phyloP scores from a whole-genome alignment of 2,797 vertebrate genomes.

The Serranus cabrilla region DNA sequence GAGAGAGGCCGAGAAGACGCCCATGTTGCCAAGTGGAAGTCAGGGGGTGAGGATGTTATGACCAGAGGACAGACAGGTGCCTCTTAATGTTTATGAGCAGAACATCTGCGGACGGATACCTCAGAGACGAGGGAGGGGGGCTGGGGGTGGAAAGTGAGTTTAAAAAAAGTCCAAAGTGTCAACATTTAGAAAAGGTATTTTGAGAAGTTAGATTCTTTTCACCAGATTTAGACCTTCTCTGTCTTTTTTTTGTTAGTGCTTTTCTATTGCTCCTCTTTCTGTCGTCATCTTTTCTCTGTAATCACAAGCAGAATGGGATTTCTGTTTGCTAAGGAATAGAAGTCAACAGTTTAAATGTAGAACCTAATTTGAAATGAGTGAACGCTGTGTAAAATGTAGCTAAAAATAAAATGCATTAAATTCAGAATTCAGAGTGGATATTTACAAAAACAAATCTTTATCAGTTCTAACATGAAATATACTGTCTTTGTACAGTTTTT shows the following conservation, averaged over 20 bases:
- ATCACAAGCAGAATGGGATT: neutral
- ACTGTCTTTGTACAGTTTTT: too few relatives aligned
- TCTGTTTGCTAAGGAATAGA: neutral
- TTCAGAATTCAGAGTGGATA: too few relatives aligned
- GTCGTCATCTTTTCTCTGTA: neutral
- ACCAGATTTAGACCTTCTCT: conserved; percentile 21
- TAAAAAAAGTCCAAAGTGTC: conserved; percentile 42
- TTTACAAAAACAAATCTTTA: too few relatives aligned
- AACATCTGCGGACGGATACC: conserved; percentile 79
- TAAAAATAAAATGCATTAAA: too few relatives aligned
- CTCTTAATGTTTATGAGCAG: conserved; percentile 79
- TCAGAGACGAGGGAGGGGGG: conserved; percentile 49
- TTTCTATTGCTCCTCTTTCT: neutral
- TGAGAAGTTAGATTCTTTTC: conserved; percentile 50
- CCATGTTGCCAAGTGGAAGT: conserved; percentile 75
- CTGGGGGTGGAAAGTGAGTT: conserved; percentile 26
- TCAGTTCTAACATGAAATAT: too few relatives aligned
- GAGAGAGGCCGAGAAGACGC: conserved; percentile 32
- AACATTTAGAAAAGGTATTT: conserved; percentile 63
- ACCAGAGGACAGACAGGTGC: conserved; percentile 78
- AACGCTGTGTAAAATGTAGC: too few relatives aligned
- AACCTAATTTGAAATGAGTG: too few relatives aligned
- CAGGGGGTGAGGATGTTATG: conserved; percentile 78
- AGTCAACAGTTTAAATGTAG: too few relatives aligned
- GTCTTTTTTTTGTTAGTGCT: neutral